These are phyloP conservation scores for pig (Sus scrofa) DNA, from an alignment of 2,113 vertebrate species.

Conservation along the genomic window T2T-Sscrofa CM000813.6:132001501-132002000, in stretches of 20 bases:
- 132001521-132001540: not conserved
- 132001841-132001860: not conserved
- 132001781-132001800: not conserved
- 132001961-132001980: not conserved
- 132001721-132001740: accelerated
- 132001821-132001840: not conserved
- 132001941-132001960: not conserved
- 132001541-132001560: not conserved
- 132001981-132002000: not conserved
- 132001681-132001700: too few relatives aligned
- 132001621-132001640: not conserved
- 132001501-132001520: not conserved
- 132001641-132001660: not conserved
- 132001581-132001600: not conserved
- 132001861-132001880: not conserved
- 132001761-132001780: not conserved
- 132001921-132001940: not conserved
- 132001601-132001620: not conserved
- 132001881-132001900: not conserved
- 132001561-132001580: not conserved
- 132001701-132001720: not conserved
- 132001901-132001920: not conserved
- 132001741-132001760: not conserved
- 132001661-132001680: not conserved
- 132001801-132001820: not conserved